A percentile compares a stretch with the other conserved stretches of the same genome.
Conservation (phyloP, 2,888 invertebrate species). For the Apoderus coryli region DNA sequence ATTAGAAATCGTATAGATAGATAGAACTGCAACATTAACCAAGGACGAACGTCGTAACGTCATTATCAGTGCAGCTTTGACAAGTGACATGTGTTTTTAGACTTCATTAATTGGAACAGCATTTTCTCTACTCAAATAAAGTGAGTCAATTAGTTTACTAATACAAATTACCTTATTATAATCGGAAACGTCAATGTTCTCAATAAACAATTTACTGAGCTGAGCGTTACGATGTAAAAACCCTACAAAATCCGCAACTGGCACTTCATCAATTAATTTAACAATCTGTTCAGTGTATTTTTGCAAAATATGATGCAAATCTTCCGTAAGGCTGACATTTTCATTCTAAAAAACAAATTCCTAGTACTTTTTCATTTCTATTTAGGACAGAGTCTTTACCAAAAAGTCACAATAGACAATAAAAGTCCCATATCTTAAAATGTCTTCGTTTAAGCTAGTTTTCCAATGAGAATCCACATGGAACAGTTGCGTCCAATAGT, state of each 20-base stretch:
- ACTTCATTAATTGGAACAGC: too few relatives aligned
- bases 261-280: conserved; percentile 45
- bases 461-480: conserved; percentile 20
- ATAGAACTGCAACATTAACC: too few relatives aligned
- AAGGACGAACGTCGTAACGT: too few relatives aligned
- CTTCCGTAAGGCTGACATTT: conserved; percentile 55
- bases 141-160: too few relatives aligned
- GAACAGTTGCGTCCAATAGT: conserved; percentile 44
- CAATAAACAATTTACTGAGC: conserved; percentile 56
- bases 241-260: conserved; percentile 46
- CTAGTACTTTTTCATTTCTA: too few relatives aligned
- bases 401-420: conserved; percentile 68
- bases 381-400: too few relatives aligned
- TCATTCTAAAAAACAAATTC: conserved; percentile 38
- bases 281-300: conserved; percentile 56
- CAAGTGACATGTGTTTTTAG: too few relatives aligned
- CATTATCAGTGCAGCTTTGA: too few relatives aligned
- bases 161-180: too few relatives aligned
- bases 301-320: conserved; percentile 62
- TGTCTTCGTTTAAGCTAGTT: conserved; percentile 39
- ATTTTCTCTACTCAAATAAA: too few relatives aligned
- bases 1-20: too few relatives aligned
- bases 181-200: too few relatives aligned
- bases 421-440: conserved; percentile 50
- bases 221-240: conserved; percentile 47